A percentile compares a stretch with the other conserved stretches of the same genome.
Conservation (phyloP, 1,140 invertebrate genomes). For the Pinna nobilis region DNA sequence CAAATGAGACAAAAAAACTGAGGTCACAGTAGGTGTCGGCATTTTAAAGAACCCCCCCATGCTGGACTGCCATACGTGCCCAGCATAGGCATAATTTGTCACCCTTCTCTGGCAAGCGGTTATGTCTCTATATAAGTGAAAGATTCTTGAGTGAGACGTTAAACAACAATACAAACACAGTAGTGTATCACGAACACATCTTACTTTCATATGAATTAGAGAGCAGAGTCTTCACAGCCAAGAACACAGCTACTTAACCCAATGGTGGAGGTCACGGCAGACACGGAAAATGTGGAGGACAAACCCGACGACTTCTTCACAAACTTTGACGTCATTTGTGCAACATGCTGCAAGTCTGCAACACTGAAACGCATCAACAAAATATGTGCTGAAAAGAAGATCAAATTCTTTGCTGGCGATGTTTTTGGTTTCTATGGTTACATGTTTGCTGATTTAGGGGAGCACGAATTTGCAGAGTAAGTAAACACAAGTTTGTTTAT, state of each 20-base stretch:
- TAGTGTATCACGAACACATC: not conserved
- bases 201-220: conserved; percentile 77
- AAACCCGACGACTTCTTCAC: conserved; percentile 83
- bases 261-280: conserved; percentile 89
- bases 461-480: conserved; percentile 91
- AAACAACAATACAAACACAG: too few species aligned
- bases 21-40: too few species aligned
- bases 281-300: conserved; percentile 80
- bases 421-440: conserved; percentile 96
- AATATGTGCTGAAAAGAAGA: conserved; percentile 85
- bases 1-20: too few species aligned
- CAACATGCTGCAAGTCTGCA: conserved; percentile 83
- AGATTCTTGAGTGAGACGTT: too few species aligned
- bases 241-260: conserved; percentile 91
- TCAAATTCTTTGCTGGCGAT: conserved; percentile 92
- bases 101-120: not conserved
- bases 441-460: conserved; percentile 90
- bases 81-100: too few species aligned
- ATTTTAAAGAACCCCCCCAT: too few species aligned
- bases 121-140: too few species aligned
- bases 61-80: too few species aligned
- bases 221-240: conserved; percentile 87
- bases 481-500: conserved; percentile 64
- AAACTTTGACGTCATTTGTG: conserved; percentile 90
- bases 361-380: conserved; percentile 86